Evolutionary conservation across 2,888 invertebrate species (phyloP), one percentile per base, ranked within the genome.

Genomic region (Thymelicus acteon): DNA sequence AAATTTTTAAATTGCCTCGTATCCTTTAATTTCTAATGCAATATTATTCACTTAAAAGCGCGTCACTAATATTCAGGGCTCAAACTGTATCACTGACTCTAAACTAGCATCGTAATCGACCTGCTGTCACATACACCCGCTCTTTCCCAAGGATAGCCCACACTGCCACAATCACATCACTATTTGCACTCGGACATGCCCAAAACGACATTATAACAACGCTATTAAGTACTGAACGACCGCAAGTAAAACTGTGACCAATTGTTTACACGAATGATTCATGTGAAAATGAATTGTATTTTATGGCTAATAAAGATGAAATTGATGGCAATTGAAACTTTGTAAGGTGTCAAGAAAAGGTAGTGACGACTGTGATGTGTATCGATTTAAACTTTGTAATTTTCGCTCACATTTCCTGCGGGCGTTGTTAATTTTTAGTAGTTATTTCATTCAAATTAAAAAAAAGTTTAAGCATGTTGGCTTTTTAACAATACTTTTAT

Each of bases 71-170:
- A 62, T 7, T 12, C 52, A 52, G 19, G 7, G 52, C 52, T 52
- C 7, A 54, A 19, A 40, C 24, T 61, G 47, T 47, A 24, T 24
- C 61, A 61, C 63, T 49, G 37, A n/a, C 13, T 54, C 40, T 54
- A 54, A 39, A 64, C 19, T 64, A 40, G 83, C 77, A 74, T 72
- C 84, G 85, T 88, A 88, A 90, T 89, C 87, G 89, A 88, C 88
- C 88, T 83, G 86, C 86, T 90, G 90, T 90, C 90, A 89, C 83
- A 81, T 85, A 82, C 90, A 90, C 88, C 84, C 85, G 88, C 83
- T 83, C 83, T 83, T 89, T 88, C 84, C 85, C 79, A 85, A 80
- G 83, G 84, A 87, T 87, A 86, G 85, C 83, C 84, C 80, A 76
- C 79, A 84, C 81, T 81, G 77, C 78, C 76, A 80, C 75, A 66